A percentile compares a stretch with the other conserved stretches of the same genome.
phyloP scores from a whole-genome alignment of 2,797 vertebrate genomes.

The Sorex maritimensis region DNA sequence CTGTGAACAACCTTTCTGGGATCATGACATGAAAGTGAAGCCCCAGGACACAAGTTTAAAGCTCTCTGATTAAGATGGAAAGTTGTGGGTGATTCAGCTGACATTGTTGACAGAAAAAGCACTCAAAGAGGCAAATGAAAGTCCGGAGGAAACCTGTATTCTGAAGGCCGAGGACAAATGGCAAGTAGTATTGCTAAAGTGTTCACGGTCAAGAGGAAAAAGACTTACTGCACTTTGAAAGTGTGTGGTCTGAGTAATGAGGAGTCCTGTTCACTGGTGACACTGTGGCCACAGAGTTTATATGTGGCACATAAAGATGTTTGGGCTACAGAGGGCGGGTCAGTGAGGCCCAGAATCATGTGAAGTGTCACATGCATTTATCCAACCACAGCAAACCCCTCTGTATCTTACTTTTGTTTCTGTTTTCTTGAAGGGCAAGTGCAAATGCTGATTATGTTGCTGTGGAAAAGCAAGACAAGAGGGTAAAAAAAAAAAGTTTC shows the following conservation, averaged over 20 bases:
- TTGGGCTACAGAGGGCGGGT: too few species aligned
- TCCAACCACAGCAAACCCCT: too few species aligned
- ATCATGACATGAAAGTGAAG: rapidly evolving
- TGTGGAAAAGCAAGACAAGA: not conserved
- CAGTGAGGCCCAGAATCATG: too few species aligned
- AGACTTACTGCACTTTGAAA: not conserved
- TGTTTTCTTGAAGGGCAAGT: conserved; percentile 25
- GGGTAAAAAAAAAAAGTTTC: conserved; percentile 1
- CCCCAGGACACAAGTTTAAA: not conserved
- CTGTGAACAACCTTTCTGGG: not conserved
- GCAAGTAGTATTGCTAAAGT: not conserved
- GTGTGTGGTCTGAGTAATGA: not conserved
- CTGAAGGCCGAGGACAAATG: not conserved
- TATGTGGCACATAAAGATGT: not conserved
- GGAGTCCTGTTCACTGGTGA: not conserved
- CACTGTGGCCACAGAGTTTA: not conserved
- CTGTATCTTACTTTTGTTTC: not conserved
- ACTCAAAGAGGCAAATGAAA: not conserved
- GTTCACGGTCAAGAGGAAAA: not conserved
- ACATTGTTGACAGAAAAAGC: not conserved
- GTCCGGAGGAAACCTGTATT: not conserved
- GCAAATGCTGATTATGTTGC: not conserved
- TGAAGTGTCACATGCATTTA: too few species aligned
- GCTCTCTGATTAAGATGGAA: not conserved
- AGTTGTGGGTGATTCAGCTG: not conserved